A percentile compares a stretch with the other conserved stretches of the same genome.
phyloP scores from a whole-genome alignment of 2,113 vertebrate genomes.

The Axis porcinus region DNA sequence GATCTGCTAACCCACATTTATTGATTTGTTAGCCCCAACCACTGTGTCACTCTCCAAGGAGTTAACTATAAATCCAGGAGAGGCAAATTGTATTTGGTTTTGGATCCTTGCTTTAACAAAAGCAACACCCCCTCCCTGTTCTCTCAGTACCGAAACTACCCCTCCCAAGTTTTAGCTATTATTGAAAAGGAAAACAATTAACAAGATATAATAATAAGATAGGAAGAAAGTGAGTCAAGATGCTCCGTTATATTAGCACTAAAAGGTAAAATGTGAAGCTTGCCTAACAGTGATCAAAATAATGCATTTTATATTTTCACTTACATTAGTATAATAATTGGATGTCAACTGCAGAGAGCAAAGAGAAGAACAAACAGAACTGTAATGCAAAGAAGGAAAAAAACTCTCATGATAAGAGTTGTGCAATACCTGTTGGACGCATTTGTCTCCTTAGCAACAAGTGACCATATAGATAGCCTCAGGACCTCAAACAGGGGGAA shows the following conservation, averaged over 20 bases:
- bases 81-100: slow-evolving; percentile 63
- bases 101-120: slow-evolving; percentile 53
- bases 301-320: background rate
- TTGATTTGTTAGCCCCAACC: slow-evolving; percentile 82
- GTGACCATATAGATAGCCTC: slow-evolving; percentile 68
- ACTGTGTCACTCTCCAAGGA: slow-evolving; percentile 74
- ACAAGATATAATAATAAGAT: slow-evolving; percentile 3
- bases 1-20: slow-evolving; percentile 80
- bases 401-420: slow-evolving; percentile 44
- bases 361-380: slow-evolving; percentile 43
- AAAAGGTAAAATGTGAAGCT: slow-evolving; percentile 38
- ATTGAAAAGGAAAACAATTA: slow-evolving; percentile 63
- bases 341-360: background rate
- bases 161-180: slow-evolving; percentile 44
- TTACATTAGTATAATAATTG: background rate
- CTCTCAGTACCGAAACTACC: background rate
- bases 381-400: slow-evolving; percentile 35
- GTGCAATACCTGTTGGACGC: slow-evolving; percentile 3
- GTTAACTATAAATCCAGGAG: slow-evolving; percentile 85
- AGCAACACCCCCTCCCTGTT: background rate
- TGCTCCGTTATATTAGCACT: background rate
- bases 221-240: slow-evolving; percentile 44
- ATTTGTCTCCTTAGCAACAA: slow-evolving; percentile 83
- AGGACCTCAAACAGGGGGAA: slow-evolving; percentile 15
- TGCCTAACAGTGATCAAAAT: slow-evolving; percentile 5